These are phyloP conservation scores for Corythornis vintsioides DNA, from an alignment of 2,113 vertebrate species.

Conservation along the genomic window DNA sequence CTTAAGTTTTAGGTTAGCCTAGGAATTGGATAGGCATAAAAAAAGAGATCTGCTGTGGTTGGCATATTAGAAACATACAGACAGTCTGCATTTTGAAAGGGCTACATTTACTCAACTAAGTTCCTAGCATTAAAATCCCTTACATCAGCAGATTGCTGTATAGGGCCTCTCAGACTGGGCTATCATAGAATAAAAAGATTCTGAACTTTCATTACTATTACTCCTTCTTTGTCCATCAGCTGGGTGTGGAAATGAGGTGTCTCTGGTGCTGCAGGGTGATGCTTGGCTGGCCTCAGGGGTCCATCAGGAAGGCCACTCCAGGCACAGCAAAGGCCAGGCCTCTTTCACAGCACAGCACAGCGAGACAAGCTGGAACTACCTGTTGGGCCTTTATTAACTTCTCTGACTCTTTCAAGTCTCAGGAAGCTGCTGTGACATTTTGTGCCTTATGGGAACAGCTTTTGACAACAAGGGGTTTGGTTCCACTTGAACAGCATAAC, in stretches of 20 bases:
- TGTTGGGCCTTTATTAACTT: background rate
- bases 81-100: background rate
- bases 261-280: background rate
- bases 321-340: background rate
- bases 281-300: background rate
- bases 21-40: background rate
- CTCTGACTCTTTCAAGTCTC: constrained; percentile 15
- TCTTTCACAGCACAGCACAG: background rate
- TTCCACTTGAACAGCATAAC: constrained; percentile 22
- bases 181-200: no score
- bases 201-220: background rate
- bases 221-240: background rate
- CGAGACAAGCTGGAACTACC: background rate
- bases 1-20: background rate
- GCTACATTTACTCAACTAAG: background rate
- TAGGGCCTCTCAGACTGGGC: background rate
- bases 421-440: constrained; percentile 24
- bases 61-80: background rate
- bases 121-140: background rate
- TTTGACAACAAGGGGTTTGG: background rate
- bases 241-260: background rate
- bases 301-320: background rate
- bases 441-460: background rate
- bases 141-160: background rate
- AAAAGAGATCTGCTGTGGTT: background rate